Percentiles rank a stretch among this genome's conserved stretches.
Evolutionary conservation across 2,888 invertebrate species (phyloP).

Genomic region (Miltochrista miniata): DNA sequence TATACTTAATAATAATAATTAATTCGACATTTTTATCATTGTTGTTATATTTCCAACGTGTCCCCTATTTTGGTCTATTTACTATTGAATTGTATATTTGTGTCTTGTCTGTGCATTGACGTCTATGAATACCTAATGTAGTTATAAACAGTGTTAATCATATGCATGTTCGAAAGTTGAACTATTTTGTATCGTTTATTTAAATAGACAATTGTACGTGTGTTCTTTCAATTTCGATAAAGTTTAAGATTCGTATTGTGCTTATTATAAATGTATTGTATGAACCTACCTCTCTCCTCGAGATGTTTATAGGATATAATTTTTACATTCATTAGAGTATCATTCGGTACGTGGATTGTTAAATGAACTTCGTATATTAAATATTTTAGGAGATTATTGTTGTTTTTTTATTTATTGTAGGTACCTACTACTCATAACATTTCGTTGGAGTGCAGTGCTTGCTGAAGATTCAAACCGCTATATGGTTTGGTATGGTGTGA

Average conservation of each 20-base stretch:
- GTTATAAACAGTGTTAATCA: conserved; percentile 23
- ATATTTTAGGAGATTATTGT: conserved; percentile 58
- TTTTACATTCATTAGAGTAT: conserved; percentile 57
- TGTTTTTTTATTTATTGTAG: conserved; percentile 26
- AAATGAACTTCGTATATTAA: conserved; percentile 62
- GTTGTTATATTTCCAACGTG: conserved; percentile 13
- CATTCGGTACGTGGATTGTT: conserved; percentile 69
- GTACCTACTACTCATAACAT: too few relatives aligned
- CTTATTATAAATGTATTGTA: conserved; percentile 54
- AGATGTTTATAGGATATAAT: conserved; percentile 45
- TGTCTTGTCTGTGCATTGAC: conserved; percentile 10
- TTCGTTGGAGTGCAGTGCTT: too few relatives aligned
- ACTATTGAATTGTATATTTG: conserved; percentile 23
- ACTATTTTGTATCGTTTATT: conserved; percentile 36
- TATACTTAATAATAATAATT: conserved; percentile 2
- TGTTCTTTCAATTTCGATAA: conserved; percentile 37
- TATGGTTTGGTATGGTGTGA: too few relatives aligned
- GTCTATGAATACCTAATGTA: conserved; percentile 15
- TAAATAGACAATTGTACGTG: conserved; percentile 35
- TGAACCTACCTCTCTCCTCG: conserved; percentile 54
- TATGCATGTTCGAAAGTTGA: conserved; percentile 37
- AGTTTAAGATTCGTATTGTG: conserved; percentile 50
- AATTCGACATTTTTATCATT: conserved; percentile 21
- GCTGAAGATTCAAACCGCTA: too few relatives aligned
- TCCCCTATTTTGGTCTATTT: conserved; percentile 18